phyloP scores from a whole-genome alignment of 2,888 invertebrate species.

The Argyra leucocephala region DNA sequence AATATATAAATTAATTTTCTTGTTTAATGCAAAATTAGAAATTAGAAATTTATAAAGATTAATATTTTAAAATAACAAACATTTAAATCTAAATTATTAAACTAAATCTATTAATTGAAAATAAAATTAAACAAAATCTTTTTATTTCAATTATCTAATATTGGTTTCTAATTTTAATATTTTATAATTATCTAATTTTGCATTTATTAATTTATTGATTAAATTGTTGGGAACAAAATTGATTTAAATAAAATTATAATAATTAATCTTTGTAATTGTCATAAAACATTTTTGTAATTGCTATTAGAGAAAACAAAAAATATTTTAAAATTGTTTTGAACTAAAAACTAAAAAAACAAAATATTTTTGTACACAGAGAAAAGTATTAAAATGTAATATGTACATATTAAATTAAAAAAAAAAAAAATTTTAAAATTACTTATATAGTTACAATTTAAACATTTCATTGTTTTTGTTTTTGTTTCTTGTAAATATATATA shows the following conservation, averaged over 20 bases:
- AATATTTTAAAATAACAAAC: too few species aligned
- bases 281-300: background rate
- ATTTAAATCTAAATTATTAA: too few species aligned
- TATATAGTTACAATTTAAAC: too few species aligned
- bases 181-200: background rate
- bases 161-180: too few species aligned
- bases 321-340: background rate
- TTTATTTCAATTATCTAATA: too few species aligned
- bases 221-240: conserved; percentile 8
- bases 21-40: too few species aligned
- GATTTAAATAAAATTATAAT: background rate
- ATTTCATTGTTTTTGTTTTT: too few species aligned
- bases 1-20: too few species aligned
- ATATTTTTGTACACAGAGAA: background rate
- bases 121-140: too few species aligned
- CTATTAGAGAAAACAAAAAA: background rate
- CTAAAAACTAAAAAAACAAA: background rate
- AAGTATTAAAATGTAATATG: background rate
- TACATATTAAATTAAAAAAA: background rate
- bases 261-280: background rate
- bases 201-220: background rate
- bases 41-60: too few species aligned
- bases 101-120: too few species aligned
- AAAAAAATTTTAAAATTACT: background rate
- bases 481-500: too few species aligned